Conservation (phyloP, 2,113 vertebrate species). For the Malurus alboscapulatus region DNA sequence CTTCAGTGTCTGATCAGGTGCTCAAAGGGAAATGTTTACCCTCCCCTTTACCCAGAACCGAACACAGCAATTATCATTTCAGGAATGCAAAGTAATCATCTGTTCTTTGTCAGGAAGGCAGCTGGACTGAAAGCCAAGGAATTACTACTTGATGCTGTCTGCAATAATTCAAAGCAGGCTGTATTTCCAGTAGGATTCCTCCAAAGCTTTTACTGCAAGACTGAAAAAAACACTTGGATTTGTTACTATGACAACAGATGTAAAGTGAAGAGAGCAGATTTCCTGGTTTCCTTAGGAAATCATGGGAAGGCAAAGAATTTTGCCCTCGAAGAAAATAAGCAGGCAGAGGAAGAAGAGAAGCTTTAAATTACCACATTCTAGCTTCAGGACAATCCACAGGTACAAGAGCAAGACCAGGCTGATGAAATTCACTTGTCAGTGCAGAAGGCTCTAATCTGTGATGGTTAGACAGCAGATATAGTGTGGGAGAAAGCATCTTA, state of each 20-base stretch:
- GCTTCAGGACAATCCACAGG: not conserved
- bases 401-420: not conserved
- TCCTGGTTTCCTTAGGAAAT: not conserved
- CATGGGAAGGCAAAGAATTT: not conserved
- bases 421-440: not conserved
- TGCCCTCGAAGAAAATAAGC: not conserved
- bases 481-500: not conserved
- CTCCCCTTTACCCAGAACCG: not conserved
- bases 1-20: not conserved
- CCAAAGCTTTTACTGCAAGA: constrained; percentile 14
- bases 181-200: not conserved
- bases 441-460: not conserved
- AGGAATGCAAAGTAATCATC: constrained; percentile 23
- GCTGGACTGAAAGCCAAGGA: not conserved
- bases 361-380: not conserved
- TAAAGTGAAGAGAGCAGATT: not conserved
- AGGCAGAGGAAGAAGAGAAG: not conserved
- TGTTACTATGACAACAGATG: constrained; percentile 44
- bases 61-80: not conserved
- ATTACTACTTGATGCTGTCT: not conserved
- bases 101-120: not conserved
- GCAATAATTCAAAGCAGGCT: not conserved
- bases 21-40: not conserved
- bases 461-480: not conserved
- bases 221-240: not conserved